phyloP scores from a whole-genome alignment of 2,113 vertebrate genomes.

The Megaptera novaeangliae region DNA sequence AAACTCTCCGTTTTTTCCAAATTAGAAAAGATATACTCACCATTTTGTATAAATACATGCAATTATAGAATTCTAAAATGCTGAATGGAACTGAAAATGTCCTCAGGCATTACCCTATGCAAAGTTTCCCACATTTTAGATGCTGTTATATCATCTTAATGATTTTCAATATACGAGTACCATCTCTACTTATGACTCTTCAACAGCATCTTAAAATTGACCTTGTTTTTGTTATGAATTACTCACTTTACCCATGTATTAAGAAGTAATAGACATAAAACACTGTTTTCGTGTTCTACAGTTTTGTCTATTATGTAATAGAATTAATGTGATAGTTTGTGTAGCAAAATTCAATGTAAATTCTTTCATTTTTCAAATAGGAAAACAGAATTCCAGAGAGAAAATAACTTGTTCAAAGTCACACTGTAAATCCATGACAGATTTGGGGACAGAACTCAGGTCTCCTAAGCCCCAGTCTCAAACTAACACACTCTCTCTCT shows the following conservation, averaged over 20 bases:
- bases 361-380: background rate
- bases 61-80: background rate
- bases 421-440: background rate
- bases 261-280: background rate
- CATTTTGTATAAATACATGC: background rate
- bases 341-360: background rate
- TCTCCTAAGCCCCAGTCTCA: background rate
- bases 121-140: background rate
- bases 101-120: background rate
- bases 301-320: background rate
- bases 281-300: background rate
- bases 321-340: background rate
- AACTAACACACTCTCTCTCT: no score
- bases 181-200: background rate
- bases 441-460: background rate
- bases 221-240: background rate
- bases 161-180: background rate
- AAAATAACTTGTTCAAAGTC: background rate
- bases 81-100: background rate
- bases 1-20: background rate
- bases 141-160: background rate
- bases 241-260: background rate
- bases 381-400: background rate
- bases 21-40: background rate
- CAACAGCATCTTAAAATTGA: background rate